Base-by-base conservation (phyloP, 92 coral and sea anemone species). In the Epizoanthus stellaris region DNA sequence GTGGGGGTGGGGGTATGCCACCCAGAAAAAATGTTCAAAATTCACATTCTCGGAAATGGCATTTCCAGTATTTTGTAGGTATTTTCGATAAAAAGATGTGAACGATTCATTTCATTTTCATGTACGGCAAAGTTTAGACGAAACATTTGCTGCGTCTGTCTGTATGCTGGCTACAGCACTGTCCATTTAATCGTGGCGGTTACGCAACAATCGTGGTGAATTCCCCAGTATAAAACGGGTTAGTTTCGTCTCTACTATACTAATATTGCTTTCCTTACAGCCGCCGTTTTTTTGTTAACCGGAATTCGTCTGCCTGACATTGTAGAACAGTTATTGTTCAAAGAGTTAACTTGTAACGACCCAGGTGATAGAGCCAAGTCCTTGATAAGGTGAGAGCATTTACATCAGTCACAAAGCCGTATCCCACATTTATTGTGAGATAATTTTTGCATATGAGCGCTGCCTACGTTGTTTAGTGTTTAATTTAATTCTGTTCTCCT, bases 331-430 rank as follows among this genome's bases (percentile, higher is more conserved):
- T 88, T 96, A 90, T 65, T 96, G 60, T 90, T 80, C 90, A 96
- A 92, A 53, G 99, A 96, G 73, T 89, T 96, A 38, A 90, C 94
- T 7, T 96, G 97, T 38, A 65, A 68, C 54, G 98, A 92, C 84
- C 92, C 98, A 8, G 95, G 95, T 49, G 94, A 96, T 75, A 81
- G 98, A 84, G 97, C 95, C 67, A 94, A 89, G 85, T 94, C 99
- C 6, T 89, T 96, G 49, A 90, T 89, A 67, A 92, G 99, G 99
- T 96, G 74, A 66, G 86, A 19, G 67, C 36, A 0, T 30, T 30
- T 30, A 30, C 36, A 30, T 30, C 36, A 30, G 36, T 30, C 36
- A 30, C 36, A 30, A 30, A 30, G 36, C 36, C 36, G 36, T 30
- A 30, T 30, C 1, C 36, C 36, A 30, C 36, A 30, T 30, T 30